Evolutionary conservation across 2,113 vertebrate species (phyloP), one percentile per base, ranked within the genome.

Genomic region (Myiozetetes cayanensis): DNA sequence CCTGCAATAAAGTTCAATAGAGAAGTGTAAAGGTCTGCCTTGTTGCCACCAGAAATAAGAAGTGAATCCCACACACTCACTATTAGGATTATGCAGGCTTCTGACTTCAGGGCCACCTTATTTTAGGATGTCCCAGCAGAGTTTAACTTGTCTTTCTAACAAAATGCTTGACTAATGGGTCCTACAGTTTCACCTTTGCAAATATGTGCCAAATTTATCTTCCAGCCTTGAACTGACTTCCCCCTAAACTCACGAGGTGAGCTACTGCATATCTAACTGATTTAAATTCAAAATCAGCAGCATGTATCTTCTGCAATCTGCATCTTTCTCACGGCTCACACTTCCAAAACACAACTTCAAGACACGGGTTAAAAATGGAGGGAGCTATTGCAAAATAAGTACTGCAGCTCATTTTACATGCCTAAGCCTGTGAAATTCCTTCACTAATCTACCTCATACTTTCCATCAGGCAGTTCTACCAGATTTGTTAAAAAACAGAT

Each of bases 381-480:
- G 37, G 74, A 88, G 53, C 25, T 63, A 49, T 78, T 87, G 61
- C 62, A 94, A 93, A 93, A 94, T 75, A 90, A 4, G 2, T 28
- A 43, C 61, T 61, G 73, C 23, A 61, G 49, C 53, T 94, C 88
- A 58, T 94, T 93, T 92, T 93, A 78, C 90, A 22, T 58, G 46
- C 83, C 76, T 82, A 65, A 86, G 76, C 85, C 83, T 94, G 65
- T 84, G 80, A 93, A 97, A 94, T 70, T 72, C 73, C 53, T 92
- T 56, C 13, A 5, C 76, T 94, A 94, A 96, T 93, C 90, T 89
- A 93, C 55, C 21, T 91, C 71, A 55, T 47, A 33, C 28, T 94
- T 96, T 88, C 72, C 6, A 6, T 84, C 41, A 49, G 90, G 82
- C 37, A 83, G n/a, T 78, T 84, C 83, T 84, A 75, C 59, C 30